These are phyloP conservation scores for Drosophila pseudoobscura DNA, from an alignment of 1,140 invertebrate genomes.

Conservation along the genomic window DNA sequence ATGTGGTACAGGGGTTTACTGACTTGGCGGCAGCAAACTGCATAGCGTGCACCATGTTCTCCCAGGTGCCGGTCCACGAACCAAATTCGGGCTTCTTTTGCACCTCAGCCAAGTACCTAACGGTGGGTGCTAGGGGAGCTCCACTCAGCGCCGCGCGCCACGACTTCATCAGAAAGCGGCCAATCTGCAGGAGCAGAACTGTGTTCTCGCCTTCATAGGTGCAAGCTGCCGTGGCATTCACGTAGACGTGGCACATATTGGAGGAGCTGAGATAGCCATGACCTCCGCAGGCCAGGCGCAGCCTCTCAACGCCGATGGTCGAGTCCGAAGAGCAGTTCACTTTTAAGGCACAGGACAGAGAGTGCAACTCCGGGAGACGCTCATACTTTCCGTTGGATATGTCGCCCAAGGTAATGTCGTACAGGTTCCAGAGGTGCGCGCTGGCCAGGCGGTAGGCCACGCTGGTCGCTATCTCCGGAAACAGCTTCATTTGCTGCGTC, in stretches of 20 bases:
- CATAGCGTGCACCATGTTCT: constrained; percentile 87
- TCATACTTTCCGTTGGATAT: constrained; percentile 91
- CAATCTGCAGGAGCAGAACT: constrained; percentile 94
- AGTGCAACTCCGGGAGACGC: constrained; percentile 93
- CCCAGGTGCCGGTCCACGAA: constrained; percentile 86
- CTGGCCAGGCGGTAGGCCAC: constrained; percentile 90
- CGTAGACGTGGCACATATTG: constrained; percentile 92
- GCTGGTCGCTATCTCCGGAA: constrained; percentile 91
- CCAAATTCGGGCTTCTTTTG: constrained; percentile 76
- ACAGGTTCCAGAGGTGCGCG: constrained; percentile 90
- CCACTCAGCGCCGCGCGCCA: constrained; percentile 87
- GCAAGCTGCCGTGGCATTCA: constrained; percentile 90
- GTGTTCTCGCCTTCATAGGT: constrained; percentile 98
- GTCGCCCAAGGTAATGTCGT: constrained; percentile 90
- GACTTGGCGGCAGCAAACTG: constrained; percentile 89
- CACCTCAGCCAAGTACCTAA: constrained; percentile 86
- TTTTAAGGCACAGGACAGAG: constrained; percentile 94
- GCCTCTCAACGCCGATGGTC: constrained; percentile 89
- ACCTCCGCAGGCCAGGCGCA: constrained; percentile 94
- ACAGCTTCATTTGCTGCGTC: constrained; percentile 96
- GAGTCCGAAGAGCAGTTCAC: constrained; percentile 90
- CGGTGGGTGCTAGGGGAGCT: constrained; percentile 86
- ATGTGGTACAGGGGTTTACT: constrained; percentile 37
- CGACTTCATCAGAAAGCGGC: constrained; percentile 90
- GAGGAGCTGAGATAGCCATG: constrained; percentile 95